Evolutionary conservation across 1,140 invertebrate genomes (phyloP), one percentile per base, ranked within the genome.

Genomic region (Lordiphosa stackelbergi): DNA sequence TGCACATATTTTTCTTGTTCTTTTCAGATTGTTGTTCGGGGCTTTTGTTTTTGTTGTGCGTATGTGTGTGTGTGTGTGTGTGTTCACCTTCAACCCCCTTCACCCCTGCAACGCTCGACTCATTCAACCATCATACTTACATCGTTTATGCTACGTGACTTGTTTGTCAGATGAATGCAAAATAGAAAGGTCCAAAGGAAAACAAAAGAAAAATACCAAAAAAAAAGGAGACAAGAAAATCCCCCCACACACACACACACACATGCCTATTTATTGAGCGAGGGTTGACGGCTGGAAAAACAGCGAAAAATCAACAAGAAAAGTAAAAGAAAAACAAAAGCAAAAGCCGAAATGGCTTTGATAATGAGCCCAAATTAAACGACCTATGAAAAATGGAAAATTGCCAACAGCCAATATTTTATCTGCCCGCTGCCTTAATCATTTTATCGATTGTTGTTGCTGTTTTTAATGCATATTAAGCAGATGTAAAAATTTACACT

Each of bases 401-500:
- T 6, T 8, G 45, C n/a, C 16, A 13, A 13, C 28, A 19, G 48
- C 16, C 49, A 53, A 16, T 48, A 31, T 22, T 51, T 58, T 38
- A 22, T 57, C 41, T 46, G 48, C 22, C 65, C 43, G 54, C 13
- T 11, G 57, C 45, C 58, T 72, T 73, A 78, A 77, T 78, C 73
- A 73, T 57, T 69, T 77, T 78, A 78, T 78, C 69, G 73, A 78
- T 78, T 55, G 38, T 41, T 66, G 62, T 38, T 35, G 53, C 40
- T 40, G 62, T 42, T 36, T 55, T 77, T 69, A 72, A 78, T 77
- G 73, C 59, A 77, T 77, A 73, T 78, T 78, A 77, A 78, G 61
- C 73, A 78, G 73, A 65, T 78, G 73, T 66, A 52, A 69, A 61
- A 78, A 78, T 78, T 58, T 69, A 73, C 73, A 78, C 73, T 73